Conservation (phyloP, 2,888 invertebrate species). For the Plagodis pulveraria region DNA sequence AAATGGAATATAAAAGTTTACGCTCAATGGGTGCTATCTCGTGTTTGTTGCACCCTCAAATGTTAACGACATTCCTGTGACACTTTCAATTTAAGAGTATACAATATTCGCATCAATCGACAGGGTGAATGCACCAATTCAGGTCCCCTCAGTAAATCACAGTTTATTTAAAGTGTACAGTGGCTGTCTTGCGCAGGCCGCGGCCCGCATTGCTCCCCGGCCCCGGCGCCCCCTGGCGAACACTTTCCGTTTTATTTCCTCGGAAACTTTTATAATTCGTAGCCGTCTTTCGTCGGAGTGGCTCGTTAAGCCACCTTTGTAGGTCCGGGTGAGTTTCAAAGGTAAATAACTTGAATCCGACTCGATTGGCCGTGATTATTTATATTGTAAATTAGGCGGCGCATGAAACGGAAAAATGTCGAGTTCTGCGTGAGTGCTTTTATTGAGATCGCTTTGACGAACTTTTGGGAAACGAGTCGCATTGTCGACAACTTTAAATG, state of each 20-base stretch:
- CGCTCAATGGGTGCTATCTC: background rate
- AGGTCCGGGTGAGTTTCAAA: constrained; percentile 52
- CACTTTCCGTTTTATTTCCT: constrained; percentile 53
- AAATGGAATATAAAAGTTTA: background rate
- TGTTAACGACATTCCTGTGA: constrained; percentile 1
- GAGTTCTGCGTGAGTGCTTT: constrained; percentile 27
- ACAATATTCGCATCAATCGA: constrained; percentile 26
- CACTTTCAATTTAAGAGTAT: constrained; percentile 7
- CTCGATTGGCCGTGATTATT: constrained; percentile 64
- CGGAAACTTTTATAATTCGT: constrained; percentile 58
- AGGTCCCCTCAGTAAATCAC: constrained; percentile 43
- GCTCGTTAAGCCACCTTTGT: constrained; percentile 71
- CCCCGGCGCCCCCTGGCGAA: constrained; percentile 37
- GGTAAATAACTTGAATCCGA: constrained; percentile 63
- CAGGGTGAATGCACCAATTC: constrained; percentile 40
- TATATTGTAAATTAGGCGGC: constrained; percentile 64
- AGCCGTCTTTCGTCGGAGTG: constrained; percentile 48
- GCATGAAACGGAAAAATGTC: constrained; percentile 38
- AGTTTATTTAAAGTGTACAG: constrained; percentile 49
- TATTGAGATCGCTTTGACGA: constrained; percentile 29
- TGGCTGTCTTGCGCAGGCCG: constrained; percentile 37
- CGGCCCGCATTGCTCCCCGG: constrained; percentile 42
- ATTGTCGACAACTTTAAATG: constrained; percentile 28
- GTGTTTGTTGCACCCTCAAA: background rate
- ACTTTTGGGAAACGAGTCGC: constrained; percentile 33